These are phyloP conservation scores for Xyrichtys novacula DNA, from an alignment of 2,797 vertebrate genomes.

Conservation along the genomic window DNA sequence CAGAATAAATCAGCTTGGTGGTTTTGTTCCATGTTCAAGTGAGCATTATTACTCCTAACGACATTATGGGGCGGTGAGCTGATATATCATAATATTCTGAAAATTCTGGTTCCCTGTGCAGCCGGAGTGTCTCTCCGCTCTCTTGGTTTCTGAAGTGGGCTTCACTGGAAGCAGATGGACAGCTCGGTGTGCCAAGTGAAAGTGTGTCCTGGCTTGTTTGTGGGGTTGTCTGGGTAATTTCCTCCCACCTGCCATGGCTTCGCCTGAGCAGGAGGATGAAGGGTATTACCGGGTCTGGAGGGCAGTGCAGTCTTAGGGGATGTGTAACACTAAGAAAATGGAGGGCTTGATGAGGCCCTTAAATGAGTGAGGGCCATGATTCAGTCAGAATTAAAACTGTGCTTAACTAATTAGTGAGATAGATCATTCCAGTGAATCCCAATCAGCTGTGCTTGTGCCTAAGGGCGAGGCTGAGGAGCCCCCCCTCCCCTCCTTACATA, in stretches of 20 bases:
- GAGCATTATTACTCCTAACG: slow-evolving; percentile 84
- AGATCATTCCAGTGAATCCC: slow-evolving; percentile 49
- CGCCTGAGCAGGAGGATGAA: slow-evolving; percentile 79
- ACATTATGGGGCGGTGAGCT: slow-evolving; percentile 66
- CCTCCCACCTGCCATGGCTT: slow-evolving; percentile 80
- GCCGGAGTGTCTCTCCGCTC: slow-evolving; percentile 62
- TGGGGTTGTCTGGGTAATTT: slow-evolving; percentile 85
- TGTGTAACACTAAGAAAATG: slow-evolving; percentile 50
- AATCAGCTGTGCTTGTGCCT: slow-evolving; percentile 10
- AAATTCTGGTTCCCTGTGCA: slow-evolving; percentile 58
- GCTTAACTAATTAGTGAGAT: slow-evolving; percentile 61
- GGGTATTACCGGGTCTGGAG: slow-evolving; percentile 74
- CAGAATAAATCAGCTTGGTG: slow-evolving; percentile 70
- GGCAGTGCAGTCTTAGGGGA: slow-evolving; percentile 64
- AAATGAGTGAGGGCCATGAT: slow-evolving; percentile 38
- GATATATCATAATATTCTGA: slow-evolving; percentile 71
- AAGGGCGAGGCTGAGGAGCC: too few species aligned
- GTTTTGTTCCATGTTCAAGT: slow-evolving; percentile 75
- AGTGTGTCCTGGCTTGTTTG: slow-evolving; percentile 84
- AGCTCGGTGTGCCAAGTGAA: slow-evolving; percentile 79
- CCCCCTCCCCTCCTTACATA: slow-evolving; percentile 12
- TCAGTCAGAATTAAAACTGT: slow-evolving; percentile 60
- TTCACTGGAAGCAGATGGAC: slow-evolving; percentile 84
- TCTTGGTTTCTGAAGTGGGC: slow-evolving; percentile 69
- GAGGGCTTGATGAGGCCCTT: slow-evolving; percentile 51